A percentile compares a stretch with the other conserved stretches of the same genome.
Conservation (phyloP, 2,888 invertebrate genomes). For the Andrena flavipes region DNA sequence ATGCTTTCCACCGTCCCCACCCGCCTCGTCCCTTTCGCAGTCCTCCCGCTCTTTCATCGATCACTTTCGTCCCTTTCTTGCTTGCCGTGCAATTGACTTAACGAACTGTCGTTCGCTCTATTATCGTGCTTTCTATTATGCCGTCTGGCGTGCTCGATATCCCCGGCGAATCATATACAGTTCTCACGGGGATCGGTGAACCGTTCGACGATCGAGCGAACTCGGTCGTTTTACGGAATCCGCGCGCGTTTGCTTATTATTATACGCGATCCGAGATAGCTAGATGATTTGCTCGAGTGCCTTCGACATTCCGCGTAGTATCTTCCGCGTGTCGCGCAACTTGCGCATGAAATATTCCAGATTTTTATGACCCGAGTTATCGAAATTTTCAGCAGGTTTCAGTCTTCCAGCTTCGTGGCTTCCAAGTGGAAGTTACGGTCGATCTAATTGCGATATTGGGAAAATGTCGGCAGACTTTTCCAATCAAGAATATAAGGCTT, state of each 20-base stretch:
- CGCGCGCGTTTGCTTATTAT: not conserved
- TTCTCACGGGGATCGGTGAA: conserved; percentile 27
- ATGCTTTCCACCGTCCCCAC: conserved; percentile 41
- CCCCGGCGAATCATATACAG: conserved; percentile 28
- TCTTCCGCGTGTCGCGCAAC: too few relatives aligned
- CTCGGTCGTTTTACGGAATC: conserved; percentile 4
- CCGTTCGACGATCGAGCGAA: not conserved
- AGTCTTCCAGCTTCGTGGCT: too few relatives aligned
- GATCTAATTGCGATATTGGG: too few relatives aligned
- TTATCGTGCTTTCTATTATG: conserved; percentile 47
- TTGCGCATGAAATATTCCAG: too few relatives aligned
- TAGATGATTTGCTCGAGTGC: not conserved
- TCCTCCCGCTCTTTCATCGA: conserved; percentile 19
- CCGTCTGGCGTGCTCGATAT: not conserved
- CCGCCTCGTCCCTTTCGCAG: not conserved
- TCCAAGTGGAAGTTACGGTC: too few relatives aligned
- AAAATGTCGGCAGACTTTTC: too few relatives aligned
- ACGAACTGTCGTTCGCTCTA: conserved; percentile 46
- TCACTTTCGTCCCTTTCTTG: conserved; percentile 35
- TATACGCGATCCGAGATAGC: not conserved
- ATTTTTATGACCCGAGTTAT: too few relatives aligned
- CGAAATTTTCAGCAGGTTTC: too few relatives aligned
- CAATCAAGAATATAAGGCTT: too few relatives aligned
- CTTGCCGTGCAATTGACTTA: conserved; percentile 52
- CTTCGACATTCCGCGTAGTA: not conserved